Base-by-base conservation (phyloP, 2,888 invertebrate genomes). In the Agonum fuliginosum region DNA sequence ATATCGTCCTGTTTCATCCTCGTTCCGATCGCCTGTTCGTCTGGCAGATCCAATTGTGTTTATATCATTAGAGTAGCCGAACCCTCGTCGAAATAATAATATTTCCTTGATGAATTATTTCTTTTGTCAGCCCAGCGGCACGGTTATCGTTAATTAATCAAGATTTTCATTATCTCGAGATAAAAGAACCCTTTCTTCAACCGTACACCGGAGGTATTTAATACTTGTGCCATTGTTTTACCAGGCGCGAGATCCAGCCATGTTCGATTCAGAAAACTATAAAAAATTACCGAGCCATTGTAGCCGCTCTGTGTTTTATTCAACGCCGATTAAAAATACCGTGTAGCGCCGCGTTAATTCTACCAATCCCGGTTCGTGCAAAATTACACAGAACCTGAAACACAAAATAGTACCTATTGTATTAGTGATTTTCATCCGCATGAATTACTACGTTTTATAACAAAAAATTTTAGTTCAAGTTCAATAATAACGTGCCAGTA, bases 51-150 rank as follows among this genome's bases (percentile, higher is more conserved):
- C 65, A 62, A 71, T 78, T 72, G 72, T 77, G 69, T 77, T 77
- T 77, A 54, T 77, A 77, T 77, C 77, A 77, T 77, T 69, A 77
- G 70, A 62, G 34, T 46, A 34, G 37, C 17, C 37, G 24, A 20
- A 69, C 65, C 34, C 65, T 65, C 65, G 30, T 20, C n/a, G 51
- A 76, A 76, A 76, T 76, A 77, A 70, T 70, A 69, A 70, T 77
- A 74, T 75, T 78, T 78, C 72, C 74, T 78, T 78, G 78, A 78
- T 78, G 73, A 78, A 78, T 78, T 78, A 78, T 70, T 78, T 75
- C 78, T 75, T 79, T 74, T 73, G 74, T 73, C 62, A 30, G 72
- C 72, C 27, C 14, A 54, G 69, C 72, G 79, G 62, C 71, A 62
- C 46, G 74, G 72, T 70, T 75, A 78, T 78, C 78, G 70, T 78